Base-by-base conservation (phyloP, 1,140 invertebrate species). In the Lineus longissimus region DNA sequence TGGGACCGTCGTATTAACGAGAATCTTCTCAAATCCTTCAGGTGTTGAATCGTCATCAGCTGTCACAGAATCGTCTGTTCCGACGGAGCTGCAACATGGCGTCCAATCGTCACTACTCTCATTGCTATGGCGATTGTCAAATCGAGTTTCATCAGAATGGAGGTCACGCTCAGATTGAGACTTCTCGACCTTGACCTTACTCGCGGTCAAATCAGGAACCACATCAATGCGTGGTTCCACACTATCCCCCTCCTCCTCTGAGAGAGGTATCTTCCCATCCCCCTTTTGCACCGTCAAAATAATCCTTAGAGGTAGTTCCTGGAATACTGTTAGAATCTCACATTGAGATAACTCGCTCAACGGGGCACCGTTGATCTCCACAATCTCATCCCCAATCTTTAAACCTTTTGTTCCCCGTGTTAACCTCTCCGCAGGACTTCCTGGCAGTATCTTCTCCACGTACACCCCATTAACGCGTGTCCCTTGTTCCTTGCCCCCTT, bases 401-500 rank as follows among this genome's bases (percentile, higher is more conserved):
- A 82, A 66, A 7, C 71, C 75, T 36, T 63, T 59, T 1, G 54
- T 59, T 85, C 86, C 45, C 91, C 79, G 68, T 84, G 85, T 29
- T 89, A 92, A 92, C 91, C 94, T 40, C 88, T 90, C 70, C 7
- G 93, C 92, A 9, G 93, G 93, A 76, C 92, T 94, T 63, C 92
- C 89, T 29, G 88, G 86, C 25, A 92, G 91, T 75, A 93, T 92
- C 69, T 91, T 93, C 74, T 95, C 92, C 59, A 96, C 92, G 58
- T 92, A 89, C 22, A 96, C 84, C 64, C 88, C 85, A 9, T 85
- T 80, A 2, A 91, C 87, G 55, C 86, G 86, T 73, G 93, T 90
- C 13, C 84, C 84, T 17, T 73, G 69, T 25, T 73, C 70, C 25
- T 87, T 88, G 2, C 91, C 92, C 33, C 92, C 93, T 80, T 95